These are phyloP conservation scores for Pilophorus perplexus DNA, from an alignment of 2,888 invertebrate species.

Conservation along the genomic window DNA sequence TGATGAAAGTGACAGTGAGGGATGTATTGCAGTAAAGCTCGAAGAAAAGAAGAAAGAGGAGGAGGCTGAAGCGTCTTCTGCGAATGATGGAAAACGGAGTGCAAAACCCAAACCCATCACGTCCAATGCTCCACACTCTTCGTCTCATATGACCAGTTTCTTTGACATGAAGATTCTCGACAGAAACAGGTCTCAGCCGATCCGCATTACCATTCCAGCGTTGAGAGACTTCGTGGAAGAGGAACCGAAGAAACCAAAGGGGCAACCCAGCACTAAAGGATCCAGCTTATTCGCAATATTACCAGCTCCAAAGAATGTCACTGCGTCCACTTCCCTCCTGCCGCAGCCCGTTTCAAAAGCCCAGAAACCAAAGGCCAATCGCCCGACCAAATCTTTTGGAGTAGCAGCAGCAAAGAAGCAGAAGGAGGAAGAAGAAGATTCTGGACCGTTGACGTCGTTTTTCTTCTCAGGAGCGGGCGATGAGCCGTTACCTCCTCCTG, in stretches of 20 bases:
- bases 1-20: no score
- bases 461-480: conserved; percentile 15
- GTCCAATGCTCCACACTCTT: no score
- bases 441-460: conserved; percentile 11
- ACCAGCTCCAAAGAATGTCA: conserved; percentile 63
- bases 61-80: no score
- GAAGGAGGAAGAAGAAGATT: not conserved
- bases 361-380: not conserved
- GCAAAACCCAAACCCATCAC: no score
- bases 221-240: no score
- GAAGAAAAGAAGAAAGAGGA: no score
- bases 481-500: not conserved
- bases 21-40: no score
- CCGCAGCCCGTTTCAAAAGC: conserved; percentile 33
- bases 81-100: no score
- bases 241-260: conserved; percentile 1
- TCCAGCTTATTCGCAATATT: conserved; percentile 67
- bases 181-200: conserved; percentile 19
- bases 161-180: conserved; percentile 19
- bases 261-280: conserved; percentile 50
- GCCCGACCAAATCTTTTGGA: not conserved
- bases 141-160: conserved; percentile 7
- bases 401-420: not conserved
- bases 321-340: not conserved
- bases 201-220: conserved; percentile 22